Evolutionary conservation across 2,888 invertebrate species (phyloP).

Genomic region (Drosophila helvetica): DNA sequence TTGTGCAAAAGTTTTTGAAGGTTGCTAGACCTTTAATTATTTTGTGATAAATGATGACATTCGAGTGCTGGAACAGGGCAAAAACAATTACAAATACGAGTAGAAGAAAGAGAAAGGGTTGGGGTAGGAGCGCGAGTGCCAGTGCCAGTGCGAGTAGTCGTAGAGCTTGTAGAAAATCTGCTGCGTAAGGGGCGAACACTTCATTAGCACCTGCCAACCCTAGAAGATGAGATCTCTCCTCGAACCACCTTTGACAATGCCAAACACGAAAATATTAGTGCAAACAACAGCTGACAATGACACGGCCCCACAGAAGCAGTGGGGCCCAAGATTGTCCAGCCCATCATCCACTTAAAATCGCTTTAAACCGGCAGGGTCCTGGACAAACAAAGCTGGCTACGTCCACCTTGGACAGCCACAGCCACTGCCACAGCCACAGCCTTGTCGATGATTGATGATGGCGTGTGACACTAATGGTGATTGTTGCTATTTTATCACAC

Average conservation of each 20-base stretch:
- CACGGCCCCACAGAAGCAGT: slow-evolving; percentile 50
- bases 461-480: slow-evolving; percentile 80
- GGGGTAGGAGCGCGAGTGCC: neutral
- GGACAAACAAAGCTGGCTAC: neutral
- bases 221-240: neutral
- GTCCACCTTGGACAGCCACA: slow-evolving; percentile 46
- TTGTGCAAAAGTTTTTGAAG: slow-evolving; percentile 45
- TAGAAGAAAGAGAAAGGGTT: neutral
- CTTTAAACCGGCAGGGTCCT: slow-evolving; percentile 58
- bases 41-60: slow-evolving; percentile 83
- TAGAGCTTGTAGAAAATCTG: slow-evolving; percentile 37
- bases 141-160: neutral
- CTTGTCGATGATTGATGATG: slow-evolving; percentile 78
- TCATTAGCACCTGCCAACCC: slow-evolving; percentile 72
- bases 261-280: slow-evolving; percentile 77
- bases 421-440: slow-evolving; percentile 51
- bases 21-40: slow-evolving; percentile 80
- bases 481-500: slow-evolving; percentile 80
- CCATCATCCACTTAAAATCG: slow-evolving; percentile 65
- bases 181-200: slow-evolving; percentile 54
- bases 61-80: slow-evolving; percentile 57
- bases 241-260: slow-evolving; percentile 54
- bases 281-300: slow-evolving; percentile 77
- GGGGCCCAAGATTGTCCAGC: slow-evolving; percentile 12
- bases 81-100: slow-evolving; percentile 46